Base-by-base conservation (phyloP, 2,113 vertebrate species). In the Pseudorectes ferrugineus region DNA sequence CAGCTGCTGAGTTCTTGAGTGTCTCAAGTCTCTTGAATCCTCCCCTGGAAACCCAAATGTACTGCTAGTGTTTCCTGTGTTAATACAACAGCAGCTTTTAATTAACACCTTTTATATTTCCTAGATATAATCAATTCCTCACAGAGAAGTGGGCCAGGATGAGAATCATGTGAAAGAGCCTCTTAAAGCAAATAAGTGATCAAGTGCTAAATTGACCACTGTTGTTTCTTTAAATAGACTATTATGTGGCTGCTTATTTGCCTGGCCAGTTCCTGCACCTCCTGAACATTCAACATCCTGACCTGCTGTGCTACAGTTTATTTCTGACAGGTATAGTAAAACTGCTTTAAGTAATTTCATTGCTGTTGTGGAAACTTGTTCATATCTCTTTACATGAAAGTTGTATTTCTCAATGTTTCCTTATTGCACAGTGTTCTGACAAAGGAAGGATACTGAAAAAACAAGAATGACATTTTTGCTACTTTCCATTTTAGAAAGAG, bases 281-380 rank as follows among this genome's bases (percentile, higher is more conserved):
- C 33, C 98, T 99, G 95, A 99, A 99, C 96, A 98, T 97, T 97
- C 98, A 98, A 38, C 99, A 99, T 96, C 98, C 99, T 93, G 99
- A 99, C 88, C 94, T 99, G 82, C 97, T 98, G 86, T 99, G 99
- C 95, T 98, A 99, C 88, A 99, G 98, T 91, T 98, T 99, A 58
- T 99, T 99, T 97, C 97, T 99, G 89, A 98, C 98, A 96, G 99
- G 99, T 99, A 98, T 13, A 54, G 87, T 77, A 77, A 8, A 14
- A 79, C 54, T 76, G 43, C 51, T 75, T 57, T 13, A 88, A 74
- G 14, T 70, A 52, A 58, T 72, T 74, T 66, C 76, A 22, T 40
- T 79, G 28, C 71, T 71, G 11, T 70, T 66, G 40, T 63, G 28
- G 75, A 83, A 94, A 71, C 28, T 59, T 85, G 25, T 68, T 92